phyloP scores from a whole-genome alignment of 1,140 invertebrate genomes.

The Samia ricini region DNA sequence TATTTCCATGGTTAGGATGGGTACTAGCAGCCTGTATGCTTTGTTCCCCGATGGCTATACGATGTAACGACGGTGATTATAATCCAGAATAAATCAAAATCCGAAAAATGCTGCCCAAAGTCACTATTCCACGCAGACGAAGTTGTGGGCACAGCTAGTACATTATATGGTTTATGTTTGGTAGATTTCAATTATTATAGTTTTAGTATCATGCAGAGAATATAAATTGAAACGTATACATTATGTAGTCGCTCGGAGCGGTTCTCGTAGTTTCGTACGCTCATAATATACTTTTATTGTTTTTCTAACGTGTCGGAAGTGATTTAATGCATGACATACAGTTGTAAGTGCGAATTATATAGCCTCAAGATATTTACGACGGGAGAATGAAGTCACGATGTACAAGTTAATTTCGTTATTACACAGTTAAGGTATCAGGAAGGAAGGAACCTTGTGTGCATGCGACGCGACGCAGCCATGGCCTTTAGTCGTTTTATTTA shows the following conservation, averaged over 20 bases:
- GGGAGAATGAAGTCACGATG: slow-evolving; percentile 8
- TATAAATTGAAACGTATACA: not conserved
- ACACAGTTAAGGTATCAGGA: slow-evolving; percentile 9
- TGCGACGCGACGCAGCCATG: slow-evolving; percentile 12
- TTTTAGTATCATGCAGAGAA: not conserved
- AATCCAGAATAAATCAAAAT: too few species aligned
- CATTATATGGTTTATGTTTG: too few species aligned
- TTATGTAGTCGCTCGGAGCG: not conserved
- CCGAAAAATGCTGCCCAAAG: too few species aligned
- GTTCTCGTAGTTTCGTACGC: not conserved
- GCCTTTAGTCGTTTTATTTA: slow-evolving; percentile 15
- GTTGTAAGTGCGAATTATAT: slow-evolving; percentile 1
- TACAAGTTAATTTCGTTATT: slow-evolving; percentile 14
- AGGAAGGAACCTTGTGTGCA: slow-evolving; percentile 19
- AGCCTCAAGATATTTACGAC: not conserved
- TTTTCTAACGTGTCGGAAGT: slow-evolving; percentile 9
- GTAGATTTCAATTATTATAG: not conserved
- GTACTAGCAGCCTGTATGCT: too few species aligned
- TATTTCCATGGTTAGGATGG: too few species aligned
- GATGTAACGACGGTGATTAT: too few species aligned
- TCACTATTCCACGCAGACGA: too few species aligned
- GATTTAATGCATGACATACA: slow-evolving; percentile 3
- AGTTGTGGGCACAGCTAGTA: too few species aligned
- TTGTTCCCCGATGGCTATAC: too few species aligned
- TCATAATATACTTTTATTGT: slow-evolving; percentile 4